phyloP scores from a whole-genome alignment of 2,888 invertebrate species.

The Epirrita christyi region DNA sequence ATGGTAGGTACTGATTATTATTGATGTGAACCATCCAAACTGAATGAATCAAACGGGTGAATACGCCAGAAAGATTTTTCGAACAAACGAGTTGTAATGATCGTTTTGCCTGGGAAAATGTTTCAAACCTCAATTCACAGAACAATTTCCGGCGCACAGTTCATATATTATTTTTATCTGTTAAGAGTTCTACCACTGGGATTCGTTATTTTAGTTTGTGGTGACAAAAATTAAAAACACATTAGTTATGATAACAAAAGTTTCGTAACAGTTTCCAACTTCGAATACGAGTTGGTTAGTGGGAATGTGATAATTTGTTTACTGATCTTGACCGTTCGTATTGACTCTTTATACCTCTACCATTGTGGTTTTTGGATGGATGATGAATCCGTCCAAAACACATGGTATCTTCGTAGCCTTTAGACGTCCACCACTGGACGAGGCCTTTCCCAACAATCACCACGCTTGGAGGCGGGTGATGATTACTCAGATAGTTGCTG shows the following conservation, averaged over 20 bases:
- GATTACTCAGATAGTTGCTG: too few relatives aligned
- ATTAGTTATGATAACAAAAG: slow-evolving; percentile 21
- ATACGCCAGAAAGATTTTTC: slow-evolving; percentile 68
- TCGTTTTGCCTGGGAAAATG: slow-evolving; percentile 54
- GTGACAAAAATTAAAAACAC: slow-evolving; percentile 20
- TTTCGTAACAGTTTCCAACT: slow-evolving; percentile 17
- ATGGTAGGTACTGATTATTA: slow-evolving; percentile 25
- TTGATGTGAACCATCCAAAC: slow-evolving; percentile 29
- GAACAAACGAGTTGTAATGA: slow-evolving; percentile 64
- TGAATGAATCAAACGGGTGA: slow-evolving; percentile 49
- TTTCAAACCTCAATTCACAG: slow-evolving; percentile 1
- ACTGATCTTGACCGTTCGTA: slow-evolving; percentile 15
- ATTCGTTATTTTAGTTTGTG: slow-evolving; percentile 10
- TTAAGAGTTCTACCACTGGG: slow-evolving; percentile 2
- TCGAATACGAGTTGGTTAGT: slow-evolving; percentile 15
- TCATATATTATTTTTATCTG: slow-evolving; percentile 2
- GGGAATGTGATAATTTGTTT: slow-evolving; percentile 17
- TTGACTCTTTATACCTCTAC: not conserved
- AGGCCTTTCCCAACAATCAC: too few relatives aligned
- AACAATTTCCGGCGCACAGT: not conserved
- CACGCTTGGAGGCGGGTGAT: too few relatives aligned
- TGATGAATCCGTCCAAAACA: too few relatives aligned
- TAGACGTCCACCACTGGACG: too few relatives aligned
- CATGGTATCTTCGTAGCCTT: too few relatives aligned
- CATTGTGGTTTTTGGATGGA: too few relatives aligned